Percentiles rank a stretch among this genome's conserved stretches.
These are phyloP conservation scores for Drymodes brunneopygia DNA, from an alignment of 2,113 vertebrate genomes.

Conservation along the genomic window DNA sequence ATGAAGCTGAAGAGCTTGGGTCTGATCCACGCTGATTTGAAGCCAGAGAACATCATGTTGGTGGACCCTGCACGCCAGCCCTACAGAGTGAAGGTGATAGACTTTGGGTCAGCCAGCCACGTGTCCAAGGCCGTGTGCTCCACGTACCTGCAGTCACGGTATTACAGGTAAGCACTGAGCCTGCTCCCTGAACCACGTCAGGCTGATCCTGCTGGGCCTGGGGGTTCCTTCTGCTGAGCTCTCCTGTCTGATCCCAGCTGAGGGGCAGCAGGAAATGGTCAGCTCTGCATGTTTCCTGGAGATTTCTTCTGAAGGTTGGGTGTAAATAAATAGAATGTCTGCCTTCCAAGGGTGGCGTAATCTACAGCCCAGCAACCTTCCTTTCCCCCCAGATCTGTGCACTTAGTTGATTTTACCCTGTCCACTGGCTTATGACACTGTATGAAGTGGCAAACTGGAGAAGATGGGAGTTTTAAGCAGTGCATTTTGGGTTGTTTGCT, in stretches of 20 bases:
- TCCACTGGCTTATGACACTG: not conserved
- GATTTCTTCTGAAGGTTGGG: not conserved
- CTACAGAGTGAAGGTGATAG: conserved; percentile 96
- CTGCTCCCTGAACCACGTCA: fast-evolving
- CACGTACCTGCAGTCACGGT: conserved; percentile 94
- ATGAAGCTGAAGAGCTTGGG: conserved; percentile 97
- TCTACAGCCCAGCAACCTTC: not conserved
- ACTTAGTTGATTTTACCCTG: not conserved
- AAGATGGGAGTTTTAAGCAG: not conserved
- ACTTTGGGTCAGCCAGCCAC: conserved; percentile 96
- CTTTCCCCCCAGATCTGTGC: not conserved
- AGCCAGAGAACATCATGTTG: conserved; percentile 98
- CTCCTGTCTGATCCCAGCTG: not conserved
- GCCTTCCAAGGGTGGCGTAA: not conserved
- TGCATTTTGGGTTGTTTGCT: not conserved
- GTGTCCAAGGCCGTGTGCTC: conserved; percentile 97
- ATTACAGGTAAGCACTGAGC: conserved; percentile 84
- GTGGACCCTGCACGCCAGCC: conserved; percentile 94
- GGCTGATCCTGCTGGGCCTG: not conserved
- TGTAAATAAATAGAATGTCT: not conserved
- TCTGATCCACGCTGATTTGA: conserved; percentile 94
- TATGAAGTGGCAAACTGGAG: not conserved
- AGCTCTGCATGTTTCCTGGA: not conserved
- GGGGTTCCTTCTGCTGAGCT: not conserved
- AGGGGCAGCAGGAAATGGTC: not conserved